A percentile compares a stretch with the other conserved stretches of the same genome.
These are phyloP conservation scores for Elgaria multicarinata DNA, from an alignment of 2,113 vertebrate genomes.

Conservation along the genomic window DNA sequence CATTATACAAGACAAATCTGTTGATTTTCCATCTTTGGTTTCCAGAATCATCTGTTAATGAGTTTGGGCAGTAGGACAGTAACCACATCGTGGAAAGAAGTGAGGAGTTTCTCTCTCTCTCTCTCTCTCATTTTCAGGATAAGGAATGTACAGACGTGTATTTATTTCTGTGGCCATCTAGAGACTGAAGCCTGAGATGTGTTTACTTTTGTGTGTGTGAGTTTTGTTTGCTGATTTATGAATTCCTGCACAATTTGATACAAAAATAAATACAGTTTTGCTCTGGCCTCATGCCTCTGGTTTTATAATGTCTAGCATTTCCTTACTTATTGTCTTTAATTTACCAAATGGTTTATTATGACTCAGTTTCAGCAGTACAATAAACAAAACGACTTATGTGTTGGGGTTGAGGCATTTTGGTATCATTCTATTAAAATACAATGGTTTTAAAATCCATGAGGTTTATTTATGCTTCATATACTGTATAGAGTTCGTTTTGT, in stretches of 20 bases:
- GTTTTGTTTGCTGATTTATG: constrained; percentile 58
- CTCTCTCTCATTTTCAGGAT: neutral
- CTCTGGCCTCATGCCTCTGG: constrained; percentile 55
- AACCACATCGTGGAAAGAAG: constrained; percentile 3
- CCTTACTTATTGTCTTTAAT: constrained; percentile 66
- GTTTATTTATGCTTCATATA: constrained; percentile 57
- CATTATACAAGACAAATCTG: neutral
- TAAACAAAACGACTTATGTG: constrained; percentile 51
- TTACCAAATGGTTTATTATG: constrained; percentile 61
- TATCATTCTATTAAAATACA: constrained; percentile 49
- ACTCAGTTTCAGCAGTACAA: constrained; percentile 57
- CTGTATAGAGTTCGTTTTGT: constrained; percentile 8
- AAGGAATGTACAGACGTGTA: neutral
- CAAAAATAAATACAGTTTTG: constrained; percentile 60
- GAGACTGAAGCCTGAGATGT: neutral
- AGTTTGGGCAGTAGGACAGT: neutral
- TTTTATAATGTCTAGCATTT: constrained; percentile 71
- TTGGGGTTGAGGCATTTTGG: constrained; percentile 47
- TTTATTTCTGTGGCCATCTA: constrained; percentile 13
- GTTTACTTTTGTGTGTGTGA: constrained; percentile 46
- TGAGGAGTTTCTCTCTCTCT: neutral
- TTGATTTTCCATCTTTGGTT: neutral
- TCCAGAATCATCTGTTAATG: neutral
- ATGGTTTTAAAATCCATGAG: constrained; percentile 48
- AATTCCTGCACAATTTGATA: constrained; percentile 58